A percentile compares a stretch with the other conserved stretches of the same genome.
Conservation (phyloP, 1,140 invertebrate genomes). For the Lordiphosa clarofinis region DNA sequence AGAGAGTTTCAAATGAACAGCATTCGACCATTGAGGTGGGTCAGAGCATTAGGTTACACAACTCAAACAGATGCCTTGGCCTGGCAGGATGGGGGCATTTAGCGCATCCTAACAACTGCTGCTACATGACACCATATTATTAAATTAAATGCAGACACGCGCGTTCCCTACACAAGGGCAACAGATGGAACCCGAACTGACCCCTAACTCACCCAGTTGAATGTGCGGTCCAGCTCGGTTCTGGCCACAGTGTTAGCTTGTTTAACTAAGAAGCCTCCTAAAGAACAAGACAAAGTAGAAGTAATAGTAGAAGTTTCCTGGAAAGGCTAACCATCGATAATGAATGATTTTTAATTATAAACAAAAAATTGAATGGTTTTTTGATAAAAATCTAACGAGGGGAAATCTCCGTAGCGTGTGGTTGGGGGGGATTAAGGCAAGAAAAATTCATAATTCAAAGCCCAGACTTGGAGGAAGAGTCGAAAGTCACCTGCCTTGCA, state of each 20-base stretch:
- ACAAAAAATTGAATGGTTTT: constrained; percentile 5
- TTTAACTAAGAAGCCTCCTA: constrained; percentile 55
- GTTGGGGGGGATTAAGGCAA: constrained; percentile 17
- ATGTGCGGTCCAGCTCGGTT: constrained; percentile 25
- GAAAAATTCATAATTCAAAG: constrained; percentile 61
- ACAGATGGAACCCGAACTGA: constrained; percentile 45
- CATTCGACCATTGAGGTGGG: constrained; percentile 25
- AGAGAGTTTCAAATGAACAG: constrained; percentile 41
- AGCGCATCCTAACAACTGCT: constrained; percentile 73
- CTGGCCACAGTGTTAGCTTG: constrained; percentile 26
- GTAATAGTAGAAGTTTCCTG: constrained; percentile 24
- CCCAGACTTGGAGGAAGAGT: constrained; percentile 2
- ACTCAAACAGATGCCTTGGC: constrained; percentile 56
- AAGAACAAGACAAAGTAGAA: neutral
- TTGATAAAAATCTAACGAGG: constrained; percentile 45
- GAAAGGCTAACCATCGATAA: constrained; percentile 55
- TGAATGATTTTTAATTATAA: constrained; percentile 71
- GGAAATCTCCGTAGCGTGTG: constrained; percentile 23
- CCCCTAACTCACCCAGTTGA: too few species aligned
- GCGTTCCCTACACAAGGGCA: constrained; percentile 43
- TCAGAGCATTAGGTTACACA: constrained; percentile 58
- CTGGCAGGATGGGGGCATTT: constrained; percentile 52
- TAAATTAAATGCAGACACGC: constrained; percentile 73
- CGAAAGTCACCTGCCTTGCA: constrained; percentile 49
- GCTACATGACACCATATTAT: constrained; percentile 75